A percentile compares a stretch with the other conserved stretches of the same genome.
These are phyloP conservation scores for Bergia sp. DNA, from an alignment of 92 coral and sea anemone species.

Conservation along the genomic window DNA sequence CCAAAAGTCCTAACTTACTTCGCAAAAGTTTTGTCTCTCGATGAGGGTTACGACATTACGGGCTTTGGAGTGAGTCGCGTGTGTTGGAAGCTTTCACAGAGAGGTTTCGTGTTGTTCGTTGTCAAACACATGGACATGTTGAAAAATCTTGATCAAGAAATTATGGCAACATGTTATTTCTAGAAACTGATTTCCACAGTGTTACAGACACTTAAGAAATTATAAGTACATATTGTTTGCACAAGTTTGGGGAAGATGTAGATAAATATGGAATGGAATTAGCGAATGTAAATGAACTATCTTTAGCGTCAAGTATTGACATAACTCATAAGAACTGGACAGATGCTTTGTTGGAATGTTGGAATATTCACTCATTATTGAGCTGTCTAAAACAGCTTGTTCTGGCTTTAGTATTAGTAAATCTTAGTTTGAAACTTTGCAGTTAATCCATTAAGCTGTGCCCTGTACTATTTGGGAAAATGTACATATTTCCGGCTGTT, in stretches of 20 bases:
- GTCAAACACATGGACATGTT: background rate
- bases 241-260: conserved; percentile 24
- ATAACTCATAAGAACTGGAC: background rate
- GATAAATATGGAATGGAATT: conserved; percentile 35
- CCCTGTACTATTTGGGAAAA: background rate
- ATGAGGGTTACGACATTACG: background rate
- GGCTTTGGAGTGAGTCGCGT: background rate
- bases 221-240: conserved; percentile 34
- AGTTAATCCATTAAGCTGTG: conserved; percentile 4
- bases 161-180: background rate
- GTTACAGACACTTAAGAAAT: conserved; percentile 36
- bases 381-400: background rate
- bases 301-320: background rate
- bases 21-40: conserved; percentile 22
- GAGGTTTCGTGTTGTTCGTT: conserved; percentile 3
- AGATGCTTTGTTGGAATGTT: background rate
- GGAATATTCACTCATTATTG: background rate
- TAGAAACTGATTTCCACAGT: background rate
- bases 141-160: conserved; percentile 24
- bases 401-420: background rate
- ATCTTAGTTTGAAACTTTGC: background rate
- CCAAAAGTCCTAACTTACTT: conserved; percentile 30
- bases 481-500: background rate
- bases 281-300: conserved; percentile 27
- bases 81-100: conserved; percentile 11